A percentile compares a stretch with the other conserved stretches of the same genome.
These are phyloP conservation scores for Torymus tubicola DNA, from an alignment of 2,888 invertebrate genomes.

Conservation along the genomic window DNA sequence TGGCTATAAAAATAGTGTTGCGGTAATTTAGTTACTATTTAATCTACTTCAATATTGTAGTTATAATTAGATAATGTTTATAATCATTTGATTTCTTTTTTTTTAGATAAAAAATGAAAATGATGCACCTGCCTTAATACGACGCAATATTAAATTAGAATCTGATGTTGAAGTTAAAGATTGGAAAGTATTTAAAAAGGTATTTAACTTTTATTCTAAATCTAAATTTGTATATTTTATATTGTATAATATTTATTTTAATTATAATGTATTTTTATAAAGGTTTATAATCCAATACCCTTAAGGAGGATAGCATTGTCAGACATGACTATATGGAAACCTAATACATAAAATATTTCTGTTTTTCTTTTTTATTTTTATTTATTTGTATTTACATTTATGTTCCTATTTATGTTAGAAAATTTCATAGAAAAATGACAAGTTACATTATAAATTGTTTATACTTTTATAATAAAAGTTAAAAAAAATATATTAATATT, in stretches of 20 bases:
- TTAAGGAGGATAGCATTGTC: slow-evolving; percentile 27
- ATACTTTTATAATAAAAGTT: no score
- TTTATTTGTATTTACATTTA: background rate
- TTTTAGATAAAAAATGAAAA: slow-evolving; percentile 12
- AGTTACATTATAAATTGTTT: no score
- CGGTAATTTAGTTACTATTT: background rate
- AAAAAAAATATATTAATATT: no score
- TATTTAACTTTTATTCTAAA: slow-evolving; percentile 8
- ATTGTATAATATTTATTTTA: background rate
- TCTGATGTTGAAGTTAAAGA: background rate
- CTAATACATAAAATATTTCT: slow-evolving; percentile 9
- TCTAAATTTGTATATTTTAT: background rate
- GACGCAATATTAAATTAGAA: background rate
- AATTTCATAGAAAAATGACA: no score
- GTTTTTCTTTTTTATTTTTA: background rate
- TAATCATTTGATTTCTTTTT: background rate
- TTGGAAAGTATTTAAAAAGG: slow-evolving; percentile 41
- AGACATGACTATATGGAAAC: slow-evolving; percentile 40
- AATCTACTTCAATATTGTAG: no score
- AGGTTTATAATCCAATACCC: slow-evolving; percentile 32
- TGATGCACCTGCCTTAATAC: background rate
- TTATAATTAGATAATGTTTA: background rate
- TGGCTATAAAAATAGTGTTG: background rate
- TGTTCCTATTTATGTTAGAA: no score
- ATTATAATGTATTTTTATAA: no score